A percentile compares a stretch with the other conserved stretches of the same genome.
phyloP scores from a whole-genome alignment of 2,113 vertebrate genomes.

The Onychorhynchus coronatus region DNA sequence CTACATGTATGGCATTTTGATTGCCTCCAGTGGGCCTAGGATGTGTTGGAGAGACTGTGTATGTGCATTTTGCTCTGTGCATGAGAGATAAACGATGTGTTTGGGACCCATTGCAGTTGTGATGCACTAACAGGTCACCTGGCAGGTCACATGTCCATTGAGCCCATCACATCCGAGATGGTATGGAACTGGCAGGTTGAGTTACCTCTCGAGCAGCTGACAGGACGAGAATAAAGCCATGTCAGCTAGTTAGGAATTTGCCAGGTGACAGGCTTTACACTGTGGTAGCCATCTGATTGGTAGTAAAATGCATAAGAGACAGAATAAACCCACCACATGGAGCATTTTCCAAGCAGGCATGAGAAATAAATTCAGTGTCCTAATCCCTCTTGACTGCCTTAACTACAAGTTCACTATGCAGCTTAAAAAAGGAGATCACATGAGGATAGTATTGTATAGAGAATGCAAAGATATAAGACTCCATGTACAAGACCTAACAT shows the following conservation, averaged over 20 bases:
- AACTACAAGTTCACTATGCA: background rate
- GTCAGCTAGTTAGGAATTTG: background rate
- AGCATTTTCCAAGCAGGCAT: background rate
- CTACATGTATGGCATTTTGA: background rate
- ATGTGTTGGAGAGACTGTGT: accelerated
- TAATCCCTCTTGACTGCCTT: background rate
- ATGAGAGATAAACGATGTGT: background rate
- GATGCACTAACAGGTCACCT: background rate
- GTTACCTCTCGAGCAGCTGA: background rate
- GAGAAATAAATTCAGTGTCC: background rate
- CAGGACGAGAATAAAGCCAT: background rate
- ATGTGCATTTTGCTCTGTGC: background rate
- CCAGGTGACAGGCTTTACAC: background rate
- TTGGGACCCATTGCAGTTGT: background rate
- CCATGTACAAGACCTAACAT: background rate
- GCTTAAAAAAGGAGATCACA: background rate
- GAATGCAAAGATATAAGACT: background rate
- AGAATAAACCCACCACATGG: background rate
- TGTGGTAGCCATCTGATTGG: background rate
- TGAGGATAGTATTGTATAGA: background rate
- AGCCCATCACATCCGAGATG: background rate
- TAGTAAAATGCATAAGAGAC: background rate
- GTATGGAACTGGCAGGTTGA: background rate
- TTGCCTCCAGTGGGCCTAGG: background rate
- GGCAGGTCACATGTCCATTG: background rate